Percentiles rank a stretch among this genome's conserved stretches.
These are phyloP conservation scores for Caracal caracal DNA, from an alignment of 2,113 vertebrate genomes.

Conservation along the genomic window DNA sequence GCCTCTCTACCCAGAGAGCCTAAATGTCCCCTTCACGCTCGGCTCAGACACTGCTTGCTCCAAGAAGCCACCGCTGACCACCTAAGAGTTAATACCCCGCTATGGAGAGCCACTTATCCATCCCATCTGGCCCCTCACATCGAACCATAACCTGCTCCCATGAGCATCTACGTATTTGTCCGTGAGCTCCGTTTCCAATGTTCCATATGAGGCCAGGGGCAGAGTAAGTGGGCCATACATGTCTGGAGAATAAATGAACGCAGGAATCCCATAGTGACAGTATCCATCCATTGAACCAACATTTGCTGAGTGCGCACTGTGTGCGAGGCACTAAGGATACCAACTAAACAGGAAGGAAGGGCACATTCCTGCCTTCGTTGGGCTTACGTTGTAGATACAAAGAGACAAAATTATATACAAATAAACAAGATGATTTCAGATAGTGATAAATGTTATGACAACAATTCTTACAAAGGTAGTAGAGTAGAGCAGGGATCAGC, in stretches of 20 bases:
- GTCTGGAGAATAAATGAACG: not conserved
- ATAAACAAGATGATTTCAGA: not conserved
- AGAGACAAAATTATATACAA: not conserved
- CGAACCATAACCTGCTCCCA: not conserved
- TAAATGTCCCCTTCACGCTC: not conserved
- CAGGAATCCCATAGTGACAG: not conserved
- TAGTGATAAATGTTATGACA: not conserved
- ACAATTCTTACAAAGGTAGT: not conserved
- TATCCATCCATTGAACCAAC: too few species aligned
- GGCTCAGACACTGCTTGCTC: not conserved
- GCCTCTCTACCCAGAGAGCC: not conserved
- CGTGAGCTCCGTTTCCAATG: not conserved
- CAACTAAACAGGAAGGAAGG: not conserved
- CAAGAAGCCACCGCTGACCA: not conserved
- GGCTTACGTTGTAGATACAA: not conserved
- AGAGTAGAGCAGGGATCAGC: not conserved
- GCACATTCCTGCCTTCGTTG: rapidly evolving
- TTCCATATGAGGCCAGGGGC: not conserved
- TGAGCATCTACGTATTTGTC: rapidly evolving
- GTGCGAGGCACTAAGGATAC: not conserved
- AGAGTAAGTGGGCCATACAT: not conserved
- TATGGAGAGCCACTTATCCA: rapidly evolving
- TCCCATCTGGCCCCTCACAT: rapidly evolving
- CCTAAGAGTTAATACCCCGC: not conserved
- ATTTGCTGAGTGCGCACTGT: rapidly evolving